A percentile compares a stretch with the other conserved stretches of the same genome.
Evolutionary conservation across 2,888 invertebrate genomes (phyloP).

Genomic region (Busseola fusca): DNA sequence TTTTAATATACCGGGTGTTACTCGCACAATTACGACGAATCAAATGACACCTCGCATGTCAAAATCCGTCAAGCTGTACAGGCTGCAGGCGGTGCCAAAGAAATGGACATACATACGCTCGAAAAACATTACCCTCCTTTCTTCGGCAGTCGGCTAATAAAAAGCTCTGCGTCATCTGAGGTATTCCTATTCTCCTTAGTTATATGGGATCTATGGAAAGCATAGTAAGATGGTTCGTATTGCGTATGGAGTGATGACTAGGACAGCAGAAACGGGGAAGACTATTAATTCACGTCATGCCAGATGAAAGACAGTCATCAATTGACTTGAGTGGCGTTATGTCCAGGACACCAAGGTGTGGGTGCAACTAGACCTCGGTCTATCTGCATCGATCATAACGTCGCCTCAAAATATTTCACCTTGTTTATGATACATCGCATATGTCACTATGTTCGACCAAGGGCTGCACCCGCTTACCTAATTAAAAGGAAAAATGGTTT

Average conservation of each 20-base stretch:
- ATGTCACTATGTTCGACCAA: not conserved
- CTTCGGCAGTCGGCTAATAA: too few species aligned
- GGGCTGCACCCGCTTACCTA: not conserved
- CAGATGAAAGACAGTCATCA: not conserved
- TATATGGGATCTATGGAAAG: not conserved
- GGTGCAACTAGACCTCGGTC: too few species aligned
- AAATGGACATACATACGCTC: too few species aligned
- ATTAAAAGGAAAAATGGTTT: not conserved
- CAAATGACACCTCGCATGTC: too few species aligned
- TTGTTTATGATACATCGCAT: not conserved
- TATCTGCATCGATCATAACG: not conserved
- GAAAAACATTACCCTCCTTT: too few species aligned
- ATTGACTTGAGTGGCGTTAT: not conserved
- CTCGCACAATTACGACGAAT: too few species aligned
- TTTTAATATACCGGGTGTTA: too few species aligned
- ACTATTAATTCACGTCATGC: not conserved
- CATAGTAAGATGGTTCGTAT: not conserved
- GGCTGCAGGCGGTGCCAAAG: too few species aligned
- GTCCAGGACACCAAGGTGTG: not conserved
- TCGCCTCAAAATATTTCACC: not conserved
- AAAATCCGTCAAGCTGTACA: too few species aligned
- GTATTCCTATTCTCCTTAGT: not conserved
- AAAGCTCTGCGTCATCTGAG: not conserved
- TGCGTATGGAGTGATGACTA: too few species aligned
- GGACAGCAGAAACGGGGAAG: not conserved